Percentiles rank a stretch among this genome's conserved stretches.
Evolutionary conservation across 2,888 invertebrate species (phyloP).

Genomic region (Helleia helle): DNA sequence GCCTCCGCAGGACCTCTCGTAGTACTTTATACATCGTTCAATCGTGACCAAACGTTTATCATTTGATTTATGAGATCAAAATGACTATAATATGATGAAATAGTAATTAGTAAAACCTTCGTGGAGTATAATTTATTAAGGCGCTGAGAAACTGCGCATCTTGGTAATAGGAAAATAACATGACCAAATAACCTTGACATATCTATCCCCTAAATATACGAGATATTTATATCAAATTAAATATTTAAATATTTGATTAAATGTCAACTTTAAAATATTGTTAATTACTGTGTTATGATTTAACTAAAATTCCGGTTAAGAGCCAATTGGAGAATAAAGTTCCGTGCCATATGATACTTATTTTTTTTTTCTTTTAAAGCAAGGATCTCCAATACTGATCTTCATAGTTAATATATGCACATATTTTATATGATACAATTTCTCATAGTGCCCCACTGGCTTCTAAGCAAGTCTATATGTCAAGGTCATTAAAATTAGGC

Average conservation of each 20-base stretch:
- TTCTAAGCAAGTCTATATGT: background rate
- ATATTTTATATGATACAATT: background rate
- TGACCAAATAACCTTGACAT: constrained; percentile 1
- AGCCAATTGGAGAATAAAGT: too few species aligned
- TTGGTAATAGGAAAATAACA: background rate
- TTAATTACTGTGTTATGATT: too few species aligned
- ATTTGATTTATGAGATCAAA: too few species aligned
- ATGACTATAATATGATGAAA: too few species aligned
- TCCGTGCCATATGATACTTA: too few species aligned
- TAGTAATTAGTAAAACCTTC: too few species aligned
- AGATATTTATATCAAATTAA: constrained; percentile 2
- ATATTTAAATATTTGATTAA: constrained; percentile 8
- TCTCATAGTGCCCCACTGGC: background rate
- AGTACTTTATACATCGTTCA: too few species aligned
- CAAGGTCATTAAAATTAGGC: background rate
- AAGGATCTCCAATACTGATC: background rate
- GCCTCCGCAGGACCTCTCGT: too few species aligned
- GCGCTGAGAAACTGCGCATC: background rate
- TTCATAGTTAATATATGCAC: background rate
- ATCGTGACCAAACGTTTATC: too few species aligned
- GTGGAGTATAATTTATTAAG: too few species aligned
- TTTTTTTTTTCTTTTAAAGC: too few species aligned
- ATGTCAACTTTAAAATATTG: constrained; percentile 7
- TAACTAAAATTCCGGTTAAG: too few species aligned
- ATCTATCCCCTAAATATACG: background rate